Base-by-base conservation (phyloP, 2,888 invertebrate genomes). In the Keiferia lycopersicella region DNA sequence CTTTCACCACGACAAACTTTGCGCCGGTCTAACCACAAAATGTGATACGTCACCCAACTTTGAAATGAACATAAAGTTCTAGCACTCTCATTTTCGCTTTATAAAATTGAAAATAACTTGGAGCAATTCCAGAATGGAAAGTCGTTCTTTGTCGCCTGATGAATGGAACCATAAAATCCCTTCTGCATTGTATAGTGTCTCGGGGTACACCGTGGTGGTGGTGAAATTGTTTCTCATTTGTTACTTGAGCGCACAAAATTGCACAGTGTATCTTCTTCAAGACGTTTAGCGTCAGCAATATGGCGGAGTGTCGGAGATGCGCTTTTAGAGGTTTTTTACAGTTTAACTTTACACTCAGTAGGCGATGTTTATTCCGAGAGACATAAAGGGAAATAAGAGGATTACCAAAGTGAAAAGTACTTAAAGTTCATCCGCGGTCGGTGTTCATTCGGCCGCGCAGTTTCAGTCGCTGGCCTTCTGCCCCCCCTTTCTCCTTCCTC, bases 371-470 rank as follows among this genome's bases (percentile, higher is more conserved):
- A 64, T 66, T 66, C 57, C 61, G 14, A 41, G 50, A 30, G 50
- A 56, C 64, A 64, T 63, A 66, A 62, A 64, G 62, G 63, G 64
- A 64, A 66, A 66, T 66, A 66, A 66, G 66, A 66, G 66, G 66
- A 66, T 66, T 66, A 66, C 61, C 57, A 64, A 64, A 66, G 66
- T 64, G 64, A 62, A 62, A 66, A 66, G 66, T 66, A 64, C 64
- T 63, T 65, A 63, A 61, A 65, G 62, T 65, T 63, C 61, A 63
- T 59, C 63, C 63, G 65, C 53, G 51, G 63, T 53, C 26, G 51
- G 59, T 59, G 65, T 62, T 62, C 63, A 65, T 62, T 61, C 62
- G 65, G 58, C 62, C 62, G 58, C 50, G 51, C 50, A 22, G 65
- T 45, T 51, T 34, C 61, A 45, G 14, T 38, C 26, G 34, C 34